Conservation (phyloP, 1,140 invertebrate genomes). For the Paracyclopina nana region DNA sequence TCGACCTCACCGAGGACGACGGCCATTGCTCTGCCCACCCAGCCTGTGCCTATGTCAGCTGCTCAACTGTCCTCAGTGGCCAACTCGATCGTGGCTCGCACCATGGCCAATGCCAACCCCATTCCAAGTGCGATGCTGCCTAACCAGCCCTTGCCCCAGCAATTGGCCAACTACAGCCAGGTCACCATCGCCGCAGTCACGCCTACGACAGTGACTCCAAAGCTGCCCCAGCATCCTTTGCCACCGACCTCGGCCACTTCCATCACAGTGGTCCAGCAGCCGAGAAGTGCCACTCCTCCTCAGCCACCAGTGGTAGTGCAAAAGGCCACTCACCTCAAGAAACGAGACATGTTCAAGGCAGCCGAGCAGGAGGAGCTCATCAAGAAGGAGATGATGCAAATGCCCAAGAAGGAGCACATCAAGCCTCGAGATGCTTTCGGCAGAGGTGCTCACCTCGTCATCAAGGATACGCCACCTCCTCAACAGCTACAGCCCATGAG, state of each 20-base stretch:
- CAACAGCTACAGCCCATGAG: neutral
- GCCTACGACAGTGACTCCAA: too few relatives aligned
- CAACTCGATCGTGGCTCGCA: too few relatives aligned
- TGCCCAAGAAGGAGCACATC: neutral
- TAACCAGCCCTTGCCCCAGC: neutral
- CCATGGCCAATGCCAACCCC: too few relatives aligned
- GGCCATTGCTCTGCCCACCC: slow-evolving; percentile 4
- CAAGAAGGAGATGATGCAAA: neutral
- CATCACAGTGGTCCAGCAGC: too few relatives aligned
- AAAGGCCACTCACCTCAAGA: too few relatives aligned
- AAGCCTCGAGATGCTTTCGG: slow-evolving; percentile 1
- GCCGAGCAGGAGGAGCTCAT: neutral
- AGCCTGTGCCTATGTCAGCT: slow-evolving; percentile 6
- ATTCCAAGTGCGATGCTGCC: neutral
- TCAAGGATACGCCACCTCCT: neutral
- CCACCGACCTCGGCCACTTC: too few relatives aligned
- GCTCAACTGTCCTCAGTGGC: neutral
- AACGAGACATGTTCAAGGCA: too few relatives aligned
- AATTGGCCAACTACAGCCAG: too few relatives aligned
- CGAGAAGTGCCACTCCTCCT: too few relatives aligned
- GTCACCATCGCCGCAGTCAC: too few relatives aligned
- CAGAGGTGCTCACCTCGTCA: neutral
- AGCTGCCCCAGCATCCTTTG: neutral
- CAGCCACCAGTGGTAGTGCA: too few relatives aligned
- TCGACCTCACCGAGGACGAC: neutral